Percentiles rank a stretch among this genome's conserved stretches.
Conservation (phyloP, 2,113 vertebrate genomes). For the Sakesphorus luctuosus region DNA sequence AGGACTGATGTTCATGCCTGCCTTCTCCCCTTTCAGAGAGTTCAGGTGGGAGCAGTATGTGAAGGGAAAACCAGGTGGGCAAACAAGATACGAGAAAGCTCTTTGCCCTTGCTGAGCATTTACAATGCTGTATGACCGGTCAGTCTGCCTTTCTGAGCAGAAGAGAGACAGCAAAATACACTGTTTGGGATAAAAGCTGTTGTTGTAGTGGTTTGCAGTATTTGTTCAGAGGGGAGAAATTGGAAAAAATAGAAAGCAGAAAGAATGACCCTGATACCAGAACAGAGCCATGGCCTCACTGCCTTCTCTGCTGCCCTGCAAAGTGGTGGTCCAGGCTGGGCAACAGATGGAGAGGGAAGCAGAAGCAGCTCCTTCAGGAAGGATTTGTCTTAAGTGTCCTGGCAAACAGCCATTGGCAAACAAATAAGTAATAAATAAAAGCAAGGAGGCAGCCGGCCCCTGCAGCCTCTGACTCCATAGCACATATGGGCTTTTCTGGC, state of each 20-base stretch:
- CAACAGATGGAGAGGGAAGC: constrained; percentile 19
- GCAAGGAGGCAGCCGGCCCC: not conserved
- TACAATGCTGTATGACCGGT: not conserved
- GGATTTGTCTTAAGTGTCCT: constrained; percentile 3
- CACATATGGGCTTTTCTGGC: not conserved
- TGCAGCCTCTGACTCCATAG: not conserved
- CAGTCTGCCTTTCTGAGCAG: not conserved
- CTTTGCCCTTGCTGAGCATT: not conserved
- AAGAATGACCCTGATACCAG: not conserved
- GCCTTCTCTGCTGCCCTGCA: not conserved
- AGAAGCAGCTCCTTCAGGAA: constrained; percentile 4
- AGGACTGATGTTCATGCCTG: not conserved
- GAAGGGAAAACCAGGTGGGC: not conserved
- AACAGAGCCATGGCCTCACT: not conserved
- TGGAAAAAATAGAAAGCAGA: not conserved
- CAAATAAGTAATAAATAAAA: constrained; percentile 41
- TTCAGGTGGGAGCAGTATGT: not conserved
- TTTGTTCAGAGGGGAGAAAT: not conserved
- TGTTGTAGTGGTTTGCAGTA: not conserved
- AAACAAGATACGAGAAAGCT: not conserved
- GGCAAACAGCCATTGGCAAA: constrained; percentile 14
- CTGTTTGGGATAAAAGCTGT: not conserved
- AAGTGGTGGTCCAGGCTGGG: not conserved
- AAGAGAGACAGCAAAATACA: not conserved
- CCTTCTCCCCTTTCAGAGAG: not conserved